Evolutionary conservation across 1,140 invertebrate genomes (phyloP).

Genomic region (Apolygus lucorum): DNA sequence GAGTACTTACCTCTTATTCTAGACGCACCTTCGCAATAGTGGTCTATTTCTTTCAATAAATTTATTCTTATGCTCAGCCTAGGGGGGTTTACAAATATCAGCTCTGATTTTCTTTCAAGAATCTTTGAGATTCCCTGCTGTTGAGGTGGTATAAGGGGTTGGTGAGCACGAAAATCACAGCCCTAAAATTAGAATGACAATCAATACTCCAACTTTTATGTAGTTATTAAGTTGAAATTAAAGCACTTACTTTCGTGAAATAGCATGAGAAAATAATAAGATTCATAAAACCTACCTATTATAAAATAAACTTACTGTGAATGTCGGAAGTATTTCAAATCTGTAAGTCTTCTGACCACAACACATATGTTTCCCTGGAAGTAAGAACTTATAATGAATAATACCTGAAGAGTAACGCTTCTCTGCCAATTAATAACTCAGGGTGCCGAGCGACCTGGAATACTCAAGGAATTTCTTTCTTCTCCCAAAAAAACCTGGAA

Average conservation of each 20-base stretch:
- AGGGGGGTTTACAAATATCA: slow-evolving; percentile 14
- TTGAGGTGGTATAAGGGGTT: slow-evolving; percentile 16
- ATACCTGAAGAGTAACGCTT: no score
- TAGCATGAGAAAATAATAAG: no score
- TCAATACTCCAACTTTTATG: no score
- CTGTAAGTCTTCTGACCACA: slow-evolving; percentile 73
- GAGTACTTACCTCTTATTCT: not conserved
- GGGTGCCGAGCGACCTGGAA: no score
- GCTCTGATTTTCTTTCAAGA: not conserved
- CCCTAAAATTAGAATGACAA: slow-evolving; percentile 10
- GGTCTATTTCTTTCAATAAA: not conserved
- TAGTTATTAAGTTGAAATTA: no score
- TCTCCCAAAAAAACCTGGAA: no score
- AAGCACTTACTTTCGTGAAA: no score
- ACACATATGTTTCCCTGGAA: slow-evolving; percentile 60
- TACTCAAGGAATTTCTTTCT: no score
- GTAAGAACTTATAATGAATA: slow-evolving; percentile 25
- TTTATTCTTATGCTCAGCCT: slow-evolving; percentile 10
- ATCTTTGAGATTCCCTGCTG: not conserved
- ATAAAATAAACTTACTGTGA: slow-evolving; percentile 28
- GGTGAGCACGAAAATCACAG: slow-evolving; percentile 15
- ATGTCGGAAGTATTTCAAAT: slow-evolving; percentile 56
- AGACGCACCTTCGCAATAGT: not conserved
- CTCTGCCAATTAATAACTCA: no score
- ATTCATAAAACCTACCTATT: no score